Conservation (phyloP, 2,888 invertebrate genomes). For the Gymnoscelis rufifasciata region DNA sequence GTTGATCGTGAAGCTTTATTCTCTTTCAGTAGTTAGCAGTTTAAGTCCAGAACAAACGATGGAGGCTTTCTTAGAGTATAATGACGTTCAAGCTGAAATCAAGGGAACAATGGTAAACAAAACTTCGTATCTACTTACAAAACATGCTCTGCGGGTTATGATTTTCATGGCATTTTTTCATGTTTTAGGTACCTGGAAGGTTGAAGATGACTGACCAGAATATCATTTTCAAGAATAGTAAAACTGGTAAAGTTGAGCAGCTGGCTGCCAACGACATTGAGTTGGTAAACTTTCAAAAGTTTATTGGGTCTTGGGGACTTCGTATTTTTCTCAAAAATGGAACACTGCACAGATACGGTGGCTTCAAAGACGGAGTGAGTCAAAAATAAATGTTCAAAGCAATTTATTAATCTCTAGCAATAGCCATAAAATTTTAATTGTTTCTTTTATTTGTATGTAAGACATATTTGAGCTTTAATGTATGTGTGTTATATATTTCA, state of each 20-base stretch:
- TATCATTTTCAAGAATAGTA: slow-evolving; percentile 95
- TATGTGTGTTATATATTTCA: slow-evolving; percentile 61
- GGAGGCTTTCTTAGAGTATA: slow-evolving; percentile 93
- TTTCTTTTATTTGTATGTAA: too few relatives aligned
- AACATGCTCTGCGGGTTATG: background rate
- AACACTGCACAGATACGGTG: slow-evolving; percentile 92
- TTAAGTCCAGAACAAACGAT: slow-evolving; percentile 6
- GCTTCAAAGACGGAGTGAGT: slow-evolving; percentile 92
- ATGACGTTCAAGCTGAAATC: slow-evolving; percentile 89
- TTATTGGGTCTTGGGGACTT: slow-evolving; percentile 94
- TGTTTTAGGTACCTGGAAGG: slow-evolving; percentile 89
- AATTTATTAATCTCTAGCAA: too few relatives aligned
- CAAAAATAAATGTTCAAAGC: too few relatives aligned
- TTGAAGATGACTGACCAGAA: slow-evolving; percentile 94
- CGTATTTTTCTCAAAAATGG: slow-evolving; percentile 94
- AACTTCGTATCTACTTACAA: background rate
- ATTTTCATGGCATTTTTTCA: background rate
- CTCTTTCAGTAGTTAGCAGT: background rate
- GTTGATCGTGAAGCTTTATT: too few relatives aligned
- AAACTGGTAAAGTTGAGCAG: slow-evolving; percentile 97
- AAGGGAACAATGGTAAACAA: slow-evolving; percentile 89
- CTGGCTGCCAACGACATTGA: slow-evolving; percentile 92
- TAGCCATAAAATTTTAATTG: too few relatives aligned
- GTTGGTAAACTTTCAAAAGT: slow-evolving; percentile 93
- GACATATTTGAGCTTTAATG: too few relatives aligned